Evolutionary conservation across 2,888 invertebrate species (phyloP).

Genomic region (Scotopteryx bipunctaria): DNA sequence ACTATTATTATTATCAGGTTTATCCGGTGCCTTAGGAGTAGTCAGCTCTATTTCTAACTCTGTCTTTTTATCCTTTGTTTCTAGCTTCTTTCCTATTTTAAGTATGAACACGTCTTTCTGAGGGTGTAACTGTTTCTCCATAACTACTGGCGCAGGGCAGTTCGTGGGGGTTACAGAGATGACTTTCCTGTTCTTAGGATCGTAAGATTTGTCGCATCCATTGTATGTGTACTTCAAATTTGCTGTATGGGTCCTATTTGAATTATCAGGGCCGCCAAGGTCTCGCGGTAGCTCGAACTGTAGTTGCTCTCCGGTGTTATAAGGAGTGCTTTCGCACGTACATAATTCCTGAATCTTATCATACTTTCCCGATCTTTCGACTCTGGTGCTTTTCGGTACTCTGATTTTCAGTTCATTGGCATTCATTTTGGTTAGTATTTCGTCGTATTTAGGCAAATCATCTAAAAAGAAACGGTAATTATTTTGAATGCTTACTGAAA

Average conservation of each 20-base stretch:
- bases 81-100: constrained; percentile 76
- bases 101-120: constrained; percentile 75
- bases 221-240: constrained; percentile 69
- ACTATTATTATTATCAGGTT: constrained; percentile 38
- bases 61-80: constrained; percentile 74
- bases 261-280: constrained; percentile 49
- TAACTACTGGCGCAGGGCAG: constrained; percentile 68
- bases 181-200: constrained; percentile 56
- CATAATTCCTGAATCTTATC: constrained; percentile 72
- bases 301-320: constrained; percentile 73
- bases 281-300: constrained; percentile 71
- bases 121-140: constrained; percentile 66
- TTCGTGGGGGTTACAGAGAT: constrained; percentile 72
- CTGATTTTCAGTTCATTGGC: constrained; percentile 72
- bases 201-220: constrained; percentile 51
- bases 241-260: constrained; percentile 56
- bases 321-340: constrained; percentile 63
- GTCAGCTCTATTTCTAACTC: constrained; percentile 76
- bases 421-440: constrained; percentile 76
- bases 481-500: background rate
- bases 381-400: constrained; percentile 69
- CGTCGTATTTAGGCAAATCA: constrained; percentile 61
- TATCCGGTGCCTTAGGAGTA: constrained; percentile 67
- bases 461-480: constrained; percentile 44
- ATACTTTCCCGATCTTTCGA: constrained; percentile 67